Percentiles rank a stretch among this genome's conserved stretches.
phyloP scores from a whole-genome alignment of 2,888 invertebrate species.

The Osedax fenrisi region DNA sequence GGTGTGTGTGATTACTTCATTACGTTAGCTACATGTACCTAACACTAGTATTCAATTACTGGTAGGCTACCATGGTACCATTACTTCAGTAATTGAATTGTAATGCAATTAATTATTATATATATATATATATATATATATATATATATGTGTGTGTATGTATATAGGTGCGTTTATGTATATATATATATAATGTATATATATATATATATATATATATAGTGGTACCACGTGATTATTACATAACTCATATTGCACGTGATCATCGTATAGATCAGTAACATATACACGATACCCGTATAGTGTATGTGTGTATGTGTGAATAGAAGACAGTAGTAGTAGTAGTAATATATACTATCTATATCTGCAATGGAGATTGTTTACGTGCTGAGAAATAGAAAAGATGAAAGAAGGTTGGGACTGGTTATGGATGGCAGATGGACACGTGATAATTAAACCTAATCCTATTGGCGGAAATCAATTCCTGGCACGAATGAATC shows the following conservation, averaged over 20 bases:
- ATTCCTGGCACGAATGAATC: neutral
- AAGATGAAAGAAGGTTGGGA: neutral
- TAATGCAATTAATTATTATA: too few relatives aligned
- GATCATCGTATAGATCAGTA: too few relatives aligned
- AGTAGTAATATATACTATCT: too few relatives aligned
- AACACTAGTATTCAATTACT: too few relatives aligned
- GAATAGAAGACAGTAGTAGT: too few relatives aligned
- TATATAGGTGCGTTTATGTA: neutral
- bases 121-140: slow-evolving; percentile 25
- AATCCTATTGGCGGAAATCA: neutral
- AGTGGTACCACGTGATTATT: neutral
- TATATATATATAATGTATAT: neutral
- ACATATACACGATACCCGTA: neutral
- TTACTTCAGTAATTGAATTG: too few relatives aligned
- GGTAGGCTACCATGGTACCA: too few relatives aligned
- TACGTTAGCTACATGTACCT: too few relatives aligned
- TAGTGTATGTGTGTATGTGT: slow-evolving; percentile 8
- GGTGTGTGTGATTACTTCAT: too few relatives aligned
- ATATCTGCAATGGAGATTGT: too few relatives aligned
- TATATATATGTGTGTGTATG: slow-evolving; percentile 20
- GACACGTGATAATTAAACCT: neutral
- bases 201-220: neutral
- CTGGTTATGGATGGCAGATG: neutral
- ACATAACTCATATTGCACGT: neutral
- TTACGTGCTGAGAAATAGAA: too few relatives aligned